Percentiles rank a stretch among this genome's conserved stretches.
phyloP scores from a whole-genome alignment of 2,888 invertebrate genomes.

The Parapristionchus giblindavisi region DNA sequence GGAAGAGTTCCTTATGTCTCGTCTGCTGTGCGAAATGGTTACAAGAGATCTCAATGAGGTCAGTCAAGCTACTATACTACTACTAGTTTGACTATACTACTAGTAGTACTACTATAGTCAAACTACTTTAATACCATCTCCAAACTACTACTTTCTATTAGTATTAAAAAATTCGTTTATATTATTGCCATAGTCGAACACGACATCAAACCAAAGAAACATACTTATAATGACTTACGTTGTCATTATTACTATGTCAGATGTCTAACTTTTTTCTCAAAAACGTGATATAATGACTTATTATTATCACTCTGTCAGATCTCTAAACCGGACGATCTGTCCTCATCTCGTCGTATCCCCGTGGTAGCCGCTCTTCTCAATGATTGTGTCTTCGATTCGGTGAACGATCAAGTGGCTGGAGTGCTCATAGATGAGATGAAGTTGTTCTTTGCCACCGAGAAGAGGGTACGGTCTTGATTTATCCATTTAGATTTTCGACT shows the following conservation, averaged over 20 bases:
- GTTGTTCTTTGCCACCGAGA: slow-evolving; percentile 36
- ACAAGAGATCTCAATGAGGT: slow-evolving; percentile 41
- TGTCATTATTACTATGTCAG: too few relatives aligned
- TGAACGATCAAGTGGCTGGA: slow-evolving; percentile 32
- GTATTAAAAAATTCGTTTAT: too few relatives aligned
- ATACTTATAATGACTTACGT: too few relatives aligned
- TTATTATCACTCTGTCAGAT: slow-evolving; percentile 4
- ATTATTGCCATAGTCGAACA: too few relatives aligned
- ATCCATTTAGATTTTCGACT: background rate
- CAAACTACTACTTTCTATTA: too few relatives aligned
- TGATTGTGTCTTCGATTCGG: slow-evolving; percentile 34
- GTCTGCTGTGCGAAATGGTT: slow-evolving; percentile 71
- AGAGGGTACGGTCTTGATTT: slow-evolving; percentile 4
- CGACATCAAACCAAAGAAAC: too few relatives aligned
- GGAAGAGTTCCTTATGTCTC: slow-evolving; percentile 80
- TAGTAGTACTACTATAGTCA: too few relatives aligned
- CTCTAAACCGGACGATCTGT: slow-evolving; percentile 26
- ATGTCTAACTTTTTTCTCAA: background rate
- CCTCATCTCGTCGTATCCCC: slow-evolving; percentile 20
- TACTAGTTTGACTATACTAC: too few relatives aligned
- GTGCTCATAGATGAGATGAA: slow-evolving; percentile 31
- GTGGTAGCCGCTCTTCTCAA: slow-evolving; percentile 24
- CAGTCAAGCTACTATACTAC: too few relatives aligned
- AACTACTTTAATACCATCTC: too few relatives aligned
- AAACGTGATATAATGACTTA: background rate